A percentile compares a stretch with the other conserved stretches of the same genome.
Evolutionary conservation across 2,888 invertebrate species (phyloP).

Genomic region (Athalia cordata): DNA sequence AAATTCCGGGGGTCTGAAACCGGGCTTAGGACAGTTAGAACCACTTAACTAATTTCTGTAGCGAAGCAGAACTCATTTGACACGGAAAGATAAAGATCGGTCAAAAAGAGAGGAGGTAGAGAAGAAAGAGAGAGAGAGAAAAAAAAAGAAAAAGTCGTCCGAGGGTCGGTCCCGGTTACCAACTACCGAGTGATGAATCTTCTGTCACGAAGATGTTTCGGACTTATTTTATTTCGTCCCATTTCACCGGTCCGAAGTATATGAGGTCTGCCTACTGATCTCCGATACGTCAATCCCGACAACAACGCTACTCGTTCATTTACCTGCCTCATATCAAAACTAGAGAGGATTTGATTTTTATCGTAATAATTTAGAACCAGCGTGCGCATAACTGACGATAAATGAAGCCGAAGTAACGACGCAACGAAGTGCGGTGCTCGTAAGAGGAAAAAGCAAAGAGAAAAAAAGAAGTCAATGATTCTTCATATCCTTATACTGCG

Average conservation of each 20-base stretch:
- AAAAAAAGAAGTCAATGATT: too few relatives aligned
- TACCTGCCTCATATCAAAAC: too few relatives aligned
- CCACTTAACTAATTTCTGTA: slow-evolving; percentile 41
- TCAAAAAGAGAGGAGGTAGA: not conserved
- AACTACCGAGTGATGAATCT: slow-evolving; percentile 44
- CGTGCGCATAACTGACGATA: too few relatives aligned
- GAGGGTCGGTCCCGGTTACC: slow-evolving; percentile 4
- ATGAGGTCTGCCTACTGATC: not conserved
- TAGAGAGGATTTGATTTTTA: too few relatives aligned
- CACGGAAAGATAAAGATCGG: slow-evolving; percentile 34
- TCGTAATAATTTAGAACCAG: too few relatives aligned
- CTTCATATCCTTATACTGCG: too few relatives aligned
- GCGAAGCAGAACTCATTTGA: slow-evolving; percentile 28
- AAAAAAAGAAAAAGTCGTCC: slow-evolving; percentile 32
- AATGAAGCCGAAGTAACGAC: too few relatives aligned
- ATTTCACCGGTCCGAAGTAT: not conserved
- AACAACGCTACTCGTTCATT: too few relatives aligned
- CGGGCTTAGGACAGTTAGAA: slow-evolving; percentile 15
- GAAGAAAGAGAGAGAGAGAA: slow-evolving; percentile 3
- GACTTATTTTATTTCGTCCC: slow-evolving; percentile 10
- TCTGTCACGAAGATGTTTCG: slow-evolving; percentile 27
- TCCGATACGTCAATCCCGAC: too few relatives aligned
- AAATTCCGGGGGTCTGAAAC: slow-evolving; percentile 9
- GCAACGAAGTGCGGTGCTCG: too few relatives aligned
- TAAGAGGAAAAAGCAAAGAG: too few relatives aligned